Evolutionary conservation across 2,113 vertebrate species (phyloP).

Genomic region (Silurus asotus): DNA sequence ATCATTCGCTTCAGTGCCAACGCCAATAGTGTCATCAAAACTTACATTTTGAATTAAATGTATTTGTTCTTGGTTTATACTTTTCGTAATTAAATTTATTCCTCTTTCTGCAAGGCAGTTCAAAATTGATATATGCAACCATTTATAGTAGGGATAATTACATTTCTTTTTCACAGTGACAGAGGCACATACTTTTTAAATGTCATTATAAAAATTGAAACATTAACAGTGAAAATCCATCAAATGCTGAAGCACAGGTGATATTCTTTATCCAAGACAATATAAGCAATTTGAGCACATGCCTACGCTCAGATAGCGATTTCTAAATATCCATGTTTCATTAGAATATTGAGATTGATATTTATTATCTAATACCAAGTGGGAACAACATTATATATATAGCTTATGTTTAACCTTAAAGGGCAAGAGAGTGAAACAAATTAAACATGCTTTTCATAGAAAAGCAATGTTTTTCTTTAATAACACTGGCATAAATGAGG

Average conservation of each 20-base stretch:
- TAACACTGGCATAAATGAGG: neutral
- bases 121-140: neutral
- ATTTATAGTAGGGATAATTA: constrained; percentile 34
- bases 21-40: neutral
- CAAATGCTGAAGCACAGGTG: neutral
- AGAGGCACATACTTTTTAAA: constrained; percentile 30
- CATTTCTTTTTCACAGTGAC: constrained; percentile 31
- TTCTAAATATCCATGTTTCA: constrained; percentile 22
- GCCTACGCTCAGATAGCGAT: constrained; percentile 22
- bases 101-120: constrained; percentile 12
- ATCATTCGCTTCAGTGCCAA: neutral
- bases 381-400: neutral
- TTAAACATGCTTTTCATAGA: neutral
- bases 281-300: constrained; percentile 3
- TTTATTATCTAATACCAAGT: constrained; percentile 1
- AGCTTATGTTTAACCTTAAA: constrained; percentile 1
- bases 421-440: neutral
- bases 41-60: neutral
- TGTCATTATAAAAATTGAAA: constrained; percentile 44
- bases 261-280: neutral
- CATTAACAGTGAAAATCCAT: constrained; percentile 28
- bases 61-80: constrained; percentile 15
- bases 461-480: neutral
- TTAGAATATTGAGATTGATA: constrained; percentile 2
- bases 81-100: constrained; percentile 22